Base-by-base conservation (phyloP, 2,113 vertebrate species). In the Tetrax tetrax region DNA sequence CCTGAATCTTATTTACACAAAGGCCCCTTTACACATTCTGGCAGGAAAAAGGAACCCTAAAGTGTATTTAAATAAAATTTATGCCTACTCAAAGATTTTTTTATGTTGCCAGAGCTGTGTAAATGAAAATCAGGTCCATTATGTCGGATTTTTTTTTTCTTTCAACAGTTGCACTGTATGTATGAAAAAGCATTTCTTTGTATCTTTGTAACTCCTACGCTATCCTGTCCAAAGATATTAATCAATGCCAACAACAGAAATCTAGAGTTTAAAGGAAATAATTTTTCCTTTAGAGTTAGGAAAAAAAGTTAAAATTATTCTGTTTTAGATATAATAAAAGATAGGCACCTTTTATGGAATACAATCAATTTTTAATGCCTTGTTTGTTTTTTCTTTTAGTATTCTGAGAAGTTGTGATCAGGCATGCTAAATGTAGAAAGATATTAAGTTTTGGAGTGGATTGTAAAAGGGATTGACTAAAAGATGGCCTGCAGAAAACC, bases 51-150 rank as follows among this genome's bases (percentile, higher is more conserved):
- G 28, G 15, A 93, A 66, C 57, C 15, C 28, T 93, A 64, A 89
- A 65, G 27, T 48, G 31, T 68, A 71, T 92, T 94, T 90, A 89
- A 93, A 57, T 91, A 70, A 87, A 84, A 92, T 90, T 95, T 86
- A 86, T 93, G 63, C 71, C 75, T 56, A 64, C 19, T 81, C 29
- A 51, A 88, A 70, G 14, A 9, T 28, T 76, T 50, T 51, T 91
- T 85, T 86, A 43, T 68, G 43, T 20, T 90, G 29, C 38, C 80
- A 95, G 72, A 89, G 75, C 24, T 92, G 16, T 37, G 31, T 47
- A 79, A 90, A 84, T 6, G 38, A 89, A 93, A 96, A 93, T 78
- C 51, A 64, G 18, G 24, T 48, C 51, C 43, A 65, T 77, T 90
- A 56, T 11, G 5, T 63, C 1, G 17, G 14, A 35, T 19, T 12